Percentiles rank a stretch among this genome's conserved stretches.
phyloP scores from a whole-genome alignment of 2,888 invertebrate genomes.

The Zygaena filipendulae region DNA sequence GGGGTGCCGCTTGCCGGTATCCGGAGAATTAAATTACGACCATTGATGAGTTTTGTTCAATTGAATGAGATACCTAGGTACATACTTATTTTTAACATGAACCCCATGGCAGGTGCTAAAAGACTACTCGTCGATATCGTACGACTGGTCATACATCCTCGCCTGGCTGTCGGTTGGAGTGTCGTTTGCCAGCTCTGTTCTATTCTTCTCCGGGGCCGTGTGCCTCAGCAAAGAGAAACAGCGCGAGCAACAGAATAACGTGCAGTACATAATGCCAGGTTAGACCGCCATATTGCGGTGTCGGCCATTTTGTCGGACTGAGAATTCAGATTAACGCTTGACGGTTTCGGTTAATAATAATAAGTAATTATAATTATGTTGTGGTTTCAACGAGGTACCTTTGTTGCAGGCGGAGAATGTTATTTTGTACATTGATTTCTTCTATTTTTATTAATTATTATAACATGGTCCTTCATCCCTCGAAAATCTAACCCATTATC shows the following conservation, averaged over 20 bases:
- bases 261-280: conserved; percentile 93
- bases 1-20: too few species aligned
- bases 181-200: conserved; percentile 77
- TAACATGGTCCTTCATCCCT: conserved; percentile 8
- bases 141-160: conserved; percentile 89
- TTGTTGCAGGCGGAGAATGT: too few species aligned
- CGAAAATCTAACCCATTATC: too few species aligned
- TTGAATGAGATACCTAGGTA: too few species aligned
- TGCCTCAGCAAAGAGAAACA: conserved; percentile 82
- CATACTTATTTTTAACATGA: too few species aligned
- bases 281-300: conserved; percentile 49
- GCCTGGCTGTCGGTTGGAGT: conserved; percentile 86
- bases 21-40: too few species aligned
- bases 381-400: conserved; percentile 5
- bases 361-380: too few species aligned
- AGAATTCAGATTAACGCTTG: conserved; percentile 38
- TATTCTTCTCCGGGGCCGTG: conserved; percentile 84
- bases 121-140: conserved; percentile 77
- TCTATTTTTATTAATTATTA: conserved; percentile 8
- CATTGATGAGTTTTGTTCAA: too few species aligned
- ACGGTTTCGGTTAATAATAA: conserved; percentile 42
- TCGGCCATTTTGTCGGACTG: conserved; percentile 28
- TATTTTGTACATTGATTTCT: conserved; percentile 1
- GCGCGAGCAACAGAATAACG: conserved; percentile 78
- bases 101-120: conserved; percentile 71